Base-by-base conservation (phyloP, 2,888 invertebrate genomes). In the Microctonus aethiopoides region DNA sequence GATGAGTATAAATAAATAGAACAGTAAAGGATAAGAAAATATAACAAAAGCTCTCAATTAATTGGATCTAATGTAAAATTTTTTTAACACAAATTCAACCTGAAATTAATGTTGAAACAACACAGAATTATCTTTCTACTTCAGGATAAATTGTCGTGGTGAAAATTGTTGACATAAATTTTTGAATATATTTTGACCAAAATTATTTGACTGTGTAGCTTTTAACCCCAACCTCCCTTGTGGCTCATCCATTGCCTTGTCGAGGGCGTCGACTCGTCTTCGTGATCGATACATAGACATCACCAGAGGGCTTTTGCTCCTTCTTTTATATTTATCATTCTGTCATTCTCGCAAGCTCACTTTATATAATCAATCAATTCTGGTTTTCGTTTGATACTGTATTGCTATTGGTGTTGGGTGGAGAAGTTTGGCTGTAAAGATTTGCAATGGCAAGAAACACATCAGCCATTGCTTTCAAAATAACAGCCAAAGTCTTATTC, bases 211-310 rank as follows among this genome's bases (percentile, higher is more conserved):
- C 36, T 64, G 69, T 63, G 52, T 36, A 54, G 65, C 65, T 70
- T 65, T 70, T 60, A 70, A 65, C 54, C 60, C 60, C 39, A 60
- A 52, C 65, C 60, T 70, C 65, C 69, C 65, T 60, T 11, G 64
- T 60, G 65, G 65, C 64, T 46, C 52, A 65, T 61, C 65, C 54
- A 65, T 70, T 54, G 64, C 39, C 64, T 70, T 39, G 65, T 70
- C 65, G 69, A 70, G 69, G 69, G 69, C 65, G 69, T 70, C 69
- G 69, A 70, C 69, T 70, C 69, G 69, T 65, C 65, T 39, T 61
- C 65, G 54, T 70, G 69, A 70, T 70, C 69, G 65, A 70, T 70
- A 70, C 65, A 39, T 60, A 63, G 60, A 39, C 13, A 36, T 9
- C 51, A 36, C n/a, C 10, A 20, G 20, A 20, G 9, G 16, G 34